phyloP scores from a whole-genome alignment of 2,113 vertebrate species.

The Pygoscelis adeliae region DNA sequence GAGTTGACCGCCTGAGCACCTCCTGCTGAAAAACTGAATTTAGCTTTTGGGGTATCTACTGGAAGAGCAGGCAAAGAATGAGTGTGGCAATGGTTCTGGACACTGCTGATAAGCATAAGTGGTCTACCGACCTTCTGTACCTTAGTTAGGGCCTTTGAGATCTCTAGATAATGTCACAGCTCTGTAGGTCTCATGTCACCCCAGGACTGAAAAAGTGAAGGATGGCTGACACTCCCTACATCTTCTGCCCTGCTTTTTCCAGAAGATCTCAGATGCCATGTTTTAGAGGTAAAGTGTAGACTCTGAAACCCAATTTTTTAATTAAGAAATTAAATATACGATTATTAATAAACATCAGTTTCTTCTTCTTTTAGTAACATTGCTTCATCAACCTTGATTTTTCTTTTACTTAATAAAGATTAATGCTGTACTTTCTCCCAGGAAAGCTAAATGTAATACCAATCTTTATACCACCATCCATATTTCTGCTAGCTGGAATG shows the following conservation, averaged over 20 bases:
- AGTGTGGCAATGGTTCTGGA: not conserved
- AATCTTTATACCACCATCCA: constrained; percentile 2
- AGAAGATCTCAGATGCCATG: not conserved
- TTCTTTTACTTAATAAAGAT: constrained; percentile 23
- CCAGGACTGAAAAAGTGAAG: not conserved
- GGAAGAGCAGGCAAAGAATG: not conserved
- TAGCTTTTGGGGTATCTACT: not conserved
- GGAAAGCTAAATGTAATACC: constrained; percentile 17
- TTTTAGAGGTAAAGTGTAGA: not conserved
- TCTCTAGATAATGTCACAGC: not conserved
- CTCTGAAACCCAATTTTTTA: not conserved
- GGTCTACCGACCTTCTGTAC: not conserved
- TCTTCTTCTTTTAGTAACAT: not conserved
- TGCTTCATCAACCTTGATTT: constrained; percentile 10
- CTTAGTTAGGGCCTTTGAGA: not conserved
- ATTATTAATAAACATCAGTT: not conserved
- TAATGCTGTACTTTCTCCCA: not conserved
- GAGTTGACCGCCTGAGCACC: accelerated
- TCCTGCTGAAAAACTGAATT: not conserved
- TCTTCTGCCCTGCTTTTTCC: not conserved
- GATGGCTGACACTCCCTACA: not conserved
- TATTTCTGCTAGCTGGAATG: constrained; percentile 42
- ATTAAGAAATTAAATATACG: not conserved
- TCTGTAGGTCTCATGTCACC: not conserved
- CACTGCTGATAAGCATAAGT: not conserved